These are phyloP conservation scores for Dendrocincla fuliginosa DNA, from an alignment of 2,797 vertebrate species.

Conservation along the genomic window DNA sequence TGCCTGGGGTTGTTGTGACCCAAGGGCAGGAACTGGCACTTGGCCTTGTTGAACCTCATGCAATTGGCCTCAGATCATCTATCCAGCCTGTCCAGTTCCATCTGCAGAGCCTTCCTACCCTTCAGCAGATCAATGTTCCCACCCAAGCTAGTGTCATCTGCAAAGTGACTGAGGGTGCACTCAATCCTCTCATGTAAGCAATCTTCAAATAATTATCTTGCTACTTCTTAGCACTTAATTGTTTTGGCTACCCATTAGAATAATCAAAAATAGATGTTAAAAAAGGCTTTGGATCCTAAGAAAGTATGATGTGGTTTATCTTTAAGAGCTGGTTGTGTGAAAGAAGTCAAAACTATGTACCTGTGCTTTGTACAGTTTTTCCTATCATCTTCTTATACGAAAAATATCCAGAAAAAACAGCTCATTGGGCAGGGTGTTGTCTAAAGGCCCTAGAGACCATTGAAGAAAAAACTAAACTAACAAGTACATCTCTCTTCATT, in stretches of 20 bases:
- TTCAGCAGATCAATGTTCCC: background rate
- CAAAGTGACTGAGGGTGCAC: background rate
- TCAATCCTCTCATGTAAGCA: background rate
- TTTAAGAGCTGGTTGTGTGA: background rate
- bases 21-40: background rate
- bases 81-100: no score
- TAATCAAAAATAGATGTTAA: background rate
- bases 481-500: background rate
- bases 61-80: background rate
- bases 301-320: background rate
- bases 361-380: background rate
- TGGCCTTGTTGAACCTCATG: background rate
- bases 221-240: background rate
- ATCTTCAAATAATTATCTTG: background rate
- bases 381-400: background rate
- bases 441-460: background rate
- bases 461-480: background rate
- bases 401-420: background rate
- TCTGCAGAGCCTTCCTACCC: background rate
- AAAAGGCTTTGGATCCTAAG: background rate
- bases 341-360: background rate
- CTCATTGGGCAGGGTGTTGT: background rate
- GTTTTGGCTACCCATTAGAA: background rate
- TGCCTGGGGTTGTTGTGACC: background rate
- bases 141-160: background rate